Conservation (phyloP, 2,888 invertebrate species). For the Allygus modestus region DNA sequence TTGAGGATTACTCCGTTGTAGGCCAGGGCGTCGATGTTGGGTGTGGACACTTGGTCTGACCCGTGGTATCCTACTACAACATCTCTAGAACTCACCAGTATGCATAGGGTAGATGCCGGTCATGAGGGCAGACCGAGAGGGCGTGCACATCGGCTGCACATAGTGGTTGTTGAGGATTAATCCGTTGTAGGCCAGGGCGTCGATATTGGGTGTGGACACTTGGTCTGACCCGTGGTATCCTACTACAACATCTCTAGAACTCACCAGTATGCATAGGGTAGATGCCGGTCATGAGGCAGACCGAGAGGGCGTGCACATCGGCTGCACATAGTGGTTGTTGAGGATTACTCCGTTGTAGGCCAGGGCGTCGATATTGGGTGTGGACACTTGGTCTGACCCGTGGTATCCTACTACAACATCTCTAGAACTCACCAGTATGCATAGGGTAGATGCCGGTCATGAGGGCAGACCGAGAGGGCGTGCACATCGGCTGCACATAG, state of each 20-base stretch:
- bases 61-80: too few relatives aligned
- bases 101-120: conserved; percentile 87
- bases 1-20: conserved; percentile 91
- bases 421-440: conserved; percentile 74
- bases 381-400: conserved; percentile 91
- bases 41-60: conserved; percentile 90
- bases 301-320: conserved; percentile 90
- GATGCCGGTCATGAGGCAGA: too few relatives aligned
- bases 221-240: conserved; percentile 93
- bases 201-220: conserved; percentile 94
- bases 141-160: conserved; percentile 90
- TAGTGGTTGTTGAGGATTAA: conserved; percentile 92
- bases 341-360: conserved; percentile 91
- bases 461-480: conserved; percentile 89
- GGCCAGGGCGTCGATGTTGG: conserved; percentile 92
- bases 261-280: too few relatives aligned
- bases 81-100: too few relatives aligned
- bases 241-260: conserved; percentile 91
- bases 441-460: conserved; percentile 90
- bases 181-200: conserved; percentile 90
- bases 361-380: conserved; percentile 93
- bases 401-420: conserved; percentile 95
- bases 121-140: conserved; percentile 88
- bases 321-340: conserved; percentile 91
- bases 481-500: conserved; percentile 91